Conservation (phyloP, 2,888 invertebrate species). For the Cheilosia pagana region DNA sequence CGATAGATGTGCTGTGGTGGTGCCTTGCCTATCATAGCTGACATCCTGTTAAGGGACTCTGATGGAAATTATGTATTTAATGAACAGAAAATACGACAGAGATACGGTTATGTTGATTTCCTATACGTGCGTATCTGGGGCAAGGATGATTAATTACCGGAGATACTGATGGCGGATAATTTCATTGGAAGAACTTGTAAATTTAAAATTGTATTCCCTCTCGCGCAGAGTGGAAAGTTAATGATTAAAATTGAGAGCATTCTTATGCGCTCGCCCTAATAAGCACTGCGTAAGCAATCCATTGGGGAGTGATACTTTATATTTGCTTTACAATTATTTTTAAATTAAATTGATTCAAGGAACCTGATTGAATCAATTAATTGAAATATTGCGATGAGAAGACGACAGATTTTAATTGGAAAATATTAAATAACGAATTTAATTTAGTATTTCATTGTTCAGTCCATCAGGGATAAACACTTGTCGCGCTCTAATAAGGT, state of each 20-base stretch:
- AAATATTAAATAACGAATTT: not conserved
- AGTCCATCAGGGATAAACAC: too few species aligned
- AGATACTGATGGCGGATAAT: not conserved
- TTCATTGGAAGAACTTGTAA: not conserved
- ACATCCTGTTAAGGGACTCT: not conserved
- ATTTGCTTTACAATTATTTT: not conserved
- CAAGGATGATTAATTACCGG: conserved; percentile 8
- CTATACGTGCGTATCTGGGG: not conserved
- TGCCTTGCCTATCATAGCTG: not conserved
- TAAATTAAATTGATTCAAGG: not conserved
- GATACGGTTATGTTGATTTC: not conserved
- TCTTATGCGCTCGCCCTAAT: not conserved
- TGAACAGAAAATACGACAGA: conserved; percentile 2
- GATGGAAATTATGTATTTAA: not conserved
- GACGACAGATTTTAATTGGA: not conserved
- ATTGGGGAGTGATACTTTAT: not conserved
- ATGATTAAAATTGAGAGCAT: not conserved
- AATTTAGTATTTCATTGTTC: not conserved
- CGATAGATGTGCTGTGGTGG: not conserved
- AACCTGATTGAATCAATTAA: not conserved
- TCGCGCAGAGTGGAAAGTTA: not conserved
- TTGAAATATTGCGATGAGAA: not conserved
- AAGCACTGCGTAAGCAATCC: not conserved
- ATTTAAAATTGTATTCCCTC: not conserved
- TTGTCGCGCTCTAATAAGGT: too few species aligned